Base-by-base conservation (phyloP, 2,888 invertebrate genomes). In the Drosophila prostipennis region DNA sequence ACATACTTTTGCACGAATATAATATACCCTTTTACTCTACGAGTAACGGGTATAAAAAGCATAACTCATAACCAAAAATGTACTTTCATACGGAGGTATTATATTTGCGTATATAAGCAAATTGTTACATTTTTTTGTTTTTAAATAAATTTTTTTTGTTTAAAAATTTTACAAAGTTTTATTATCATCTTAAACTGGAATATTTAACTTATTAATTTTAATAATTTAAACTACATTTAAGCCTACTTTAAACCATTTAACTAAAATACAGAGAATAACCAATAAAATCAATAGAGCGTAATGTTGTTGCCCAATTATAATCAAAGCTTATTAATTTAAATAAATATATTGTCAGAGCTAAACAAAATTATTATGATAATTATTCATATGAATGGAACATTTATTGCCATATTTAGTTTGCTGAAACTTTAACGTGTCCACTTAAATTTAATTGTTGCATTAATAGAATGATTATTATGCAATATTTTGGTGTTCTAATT, bases 401-500 rank as follows among this genome's bases (percentile, higher is more conserved):
- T 16, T 48, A 48, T 13, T 8, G 26, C n/a, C 10, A 10, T 29
- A 14, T 14, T 46, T n/a, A 14, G 46, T 45, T 34, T 13, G 46
- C 6, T 6, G 32, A 39, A 34, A 13, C 3, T 45, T 26, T 2
- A 16, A 29, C 23, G 23, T 60, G 48, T 40, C 61, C 39, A 63
- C 48, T 63, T 48, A 16, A 60, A 48, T 34, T 48, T 60, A 60
- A 61, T 46, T 60, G 61, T 45, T 32, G 39, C 39, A 61, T 26
- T 60, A 61, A 61, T 61, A 60, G 46, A 40, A 48, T 48, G 61
- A 60, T 60, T 48, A 64, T 64, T 45, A 34, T 34, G 37, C 39
- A 65, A 54, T 67, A 65, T 65, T 65, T 67, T 34, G 26, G 46
- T 13, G 32, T 46, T 16, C 65, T 65, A 65, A 65, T 46, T 37